Evolutionary conservation across 2,113 vertebrate genomes (phyloP).

Genomic region (Microcebus jonahi): DNA sequence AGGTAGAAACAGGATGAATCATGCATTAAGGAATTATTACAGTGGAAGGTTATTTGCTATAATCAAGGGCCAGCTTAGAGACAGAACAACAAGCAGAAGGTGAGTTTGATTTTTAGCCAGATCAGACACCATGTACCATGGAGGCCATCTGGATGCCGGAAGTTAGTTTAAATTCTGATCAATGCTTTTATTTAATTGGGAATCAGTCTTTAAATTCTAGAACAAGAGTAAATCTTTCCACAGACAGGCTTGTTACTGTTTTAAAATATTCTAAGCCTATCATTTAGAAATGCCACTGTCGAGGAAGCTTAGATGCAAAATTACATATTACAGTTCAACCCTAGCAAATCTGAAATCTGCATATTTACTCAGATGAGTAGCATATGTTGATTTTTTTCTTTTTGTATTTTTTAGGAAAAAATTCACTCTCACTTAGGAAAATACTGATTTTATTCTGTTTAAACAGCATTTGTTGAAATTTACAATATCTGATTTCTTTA

Average conservation of each 20-base stretch:
- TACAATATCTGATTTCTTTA: neutral
- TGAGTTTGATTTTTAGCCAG: constrained; percentile 73
- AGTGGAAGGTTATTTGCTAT: constrained; percentile 35
- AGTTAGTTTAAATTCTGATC: constrained; percentile 62
- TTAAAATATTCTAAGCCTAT: constrained; percentile 50
- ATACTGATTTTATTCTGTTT: constrained; percentile 13
- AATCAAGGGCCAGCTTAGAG: constrained; percentile 57
- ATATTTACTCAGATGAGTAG: constrained; percentile 60
- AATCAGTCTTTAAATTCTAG: constrained; percentile 55
- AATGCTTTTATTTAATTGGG: constrained; percentile 67
- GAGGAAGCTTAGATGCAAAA: constrained; percentile 19
- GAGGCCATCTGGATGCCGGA: constrained; percentile 71
- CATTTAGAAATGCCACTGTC: constrained; percentile 43
- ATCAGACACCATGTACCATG: constrained; percentile 30
- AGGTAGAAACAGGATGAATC: neutral
- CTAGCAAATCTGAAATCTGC: constrained; percentile 51
- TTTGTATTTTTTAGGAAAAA: constrained; percentile 40
- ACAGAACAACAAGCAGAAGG: constrained; percentile 66
- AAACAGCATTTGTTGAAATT: constrained; percentile 35
- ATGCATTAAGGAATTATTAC: neutral
- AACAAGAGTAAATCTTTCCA: neutral
- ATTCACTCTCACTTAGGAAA: constrained; percentile 34
- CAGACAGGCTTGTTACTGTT: neutral
- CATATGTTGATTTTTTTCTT: constrained; percentile 62
- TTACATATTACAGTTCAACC: neutral